Evolutionary conservation across 2,797 vertebrate genomes (phyloP), one percentile per base, ranked within the genome.

Genomic region (Chaetophractus vellerosus): DNA sequence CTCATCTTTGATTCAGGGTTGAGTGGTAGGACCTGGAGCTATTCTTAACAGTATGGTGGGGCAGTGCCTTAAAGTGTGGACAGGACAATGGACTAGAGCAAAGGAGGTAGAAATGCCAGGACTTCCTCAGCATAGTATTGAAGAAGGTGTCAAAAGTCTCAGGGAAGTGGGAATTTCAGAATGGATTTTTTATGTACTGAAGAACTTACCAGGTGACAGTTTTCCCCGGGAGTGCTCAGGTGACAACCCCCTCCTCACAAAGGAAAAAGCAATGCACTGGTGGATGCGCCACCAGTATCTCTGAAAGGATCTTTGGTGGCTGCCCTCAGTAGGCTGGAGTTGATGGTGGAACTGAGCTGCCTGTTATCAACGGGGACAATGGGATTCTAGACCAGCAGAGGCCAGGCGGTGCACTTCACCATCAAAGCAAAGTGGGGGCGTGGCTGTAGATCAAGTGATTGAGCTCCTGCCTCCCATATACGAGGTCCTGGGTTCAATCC

Each of bases 301-400:
- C n/a, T 14, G 48, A 41, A n/a, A 63, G 61, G 14, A 48, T 64
- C 74, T 9, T 1, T 1, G 5, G 16, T 1, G 12, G 33, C 31
- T 31, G 9, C n/a, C 61, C 23, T 52, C 45, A 28, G 10, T 14
- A 14, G 7, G 14, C 74, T 33, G 41, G n/a, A 24, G 69, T 24
- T 66, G 14, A 45, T 28, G 28, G 66, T n/a, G 33, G 31, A 24
- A 9, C 6, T 26, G 0, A 26, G 48, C 23, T 52, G 33, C 19
- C 15, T 7, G 1, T 75, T 55, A 19, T 12, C 7, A 7, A 2
- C 0, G 8, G 31, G 21, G 61, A 33, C 5, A 2, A 19, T 15
- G 33, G 68, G 38, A 41, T 45, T 83, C 41, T 36, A 85, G 66
- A 48, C 41, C 8, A 14, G 23, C 38, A 61, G 41, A 92, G 33